phyloP scores from a whole-genome alignment of 2,113 vertebrate species.

The Nansenia antarctica region DNA sequence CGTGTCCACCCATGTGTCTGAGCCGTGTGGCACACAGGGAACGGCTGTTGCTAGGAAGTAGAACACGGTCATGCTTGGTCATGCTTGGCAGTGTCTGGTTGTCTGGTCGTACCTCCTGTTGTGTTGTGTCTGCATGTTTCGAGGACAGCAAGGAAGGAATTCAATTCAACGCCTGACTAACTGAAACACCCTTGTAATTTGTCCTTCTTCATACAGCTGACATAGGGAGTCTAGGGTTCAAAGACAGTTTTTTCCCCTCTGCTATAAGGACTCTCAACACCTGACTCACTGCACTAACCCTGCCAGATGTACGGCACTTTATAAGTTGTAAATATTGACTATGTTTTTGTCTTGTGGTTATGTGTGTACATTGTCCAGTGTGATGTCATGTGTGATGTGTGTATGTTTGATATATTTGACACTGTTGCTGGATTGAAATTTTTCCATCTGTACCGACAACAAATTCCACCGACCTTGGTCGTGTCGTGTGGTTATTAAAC shows the following conservation, averaged over 20 bases:
- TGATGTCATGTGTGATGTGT: not conserved
- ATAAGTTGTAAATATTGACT: no score
- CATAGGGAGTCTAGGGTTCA: no score
- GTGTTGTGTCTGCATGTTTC: not conserved
- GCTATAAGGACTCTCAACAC: no score
- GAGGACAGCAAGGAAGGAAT: not conserved
- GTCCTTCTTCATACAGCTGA: not conserved
- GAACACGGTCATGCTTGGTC: conserved; percentile 1
- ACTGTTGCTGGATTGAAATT: no score
- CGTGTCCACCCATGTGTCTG: not conserved
- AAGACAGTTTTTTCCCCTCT: no score
- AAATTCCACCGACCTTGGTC: no score
- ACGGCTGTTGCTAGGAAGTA: not conserved
- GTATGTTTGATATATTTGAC: no score
- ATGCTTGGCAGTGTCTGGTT: not conserved
- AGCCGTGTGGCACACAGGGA: not conserved
- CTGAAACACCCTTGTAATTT: not conserved
- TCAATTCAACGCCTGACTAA: not conserved
- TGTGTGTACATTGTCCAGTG: no score
- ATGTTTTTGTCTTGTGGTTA: no score
- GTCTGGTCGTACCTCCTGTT: not conserved
- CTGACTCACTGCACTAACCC: no score
- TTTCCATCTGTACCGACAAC: no score
- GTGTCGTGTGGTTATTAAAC: no score
- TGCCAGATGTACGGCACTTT: not conserved